Conservation (phyloP, 2,113 vertebrate species). For the Gorsachius goisagi region DNA sequence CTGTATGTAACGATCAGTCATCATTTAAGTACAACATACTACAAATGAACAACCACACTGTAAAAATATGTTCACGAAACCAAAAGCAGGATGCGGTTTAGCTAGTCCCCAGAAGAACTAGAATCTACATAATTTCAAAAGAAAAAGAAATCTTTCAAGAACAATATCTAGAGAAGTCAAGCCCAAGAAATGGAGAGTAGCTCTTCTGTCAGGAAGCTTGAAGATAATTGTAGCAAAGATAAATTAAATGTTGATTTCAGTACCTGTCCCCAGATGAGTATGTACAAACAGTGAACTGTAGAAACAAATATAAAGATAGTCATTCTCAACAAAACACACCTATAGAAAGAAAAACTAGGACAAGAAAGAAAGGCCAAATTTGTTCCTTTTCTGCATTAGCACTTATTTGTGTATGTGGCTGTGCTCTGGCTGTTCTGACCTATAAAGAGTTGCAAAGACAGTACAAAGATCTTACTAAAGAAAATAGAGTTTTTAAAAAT, state of each 20-base stretch:
- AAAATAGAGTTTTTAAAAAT: not conserved
- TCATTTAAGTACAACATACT: not conserved
- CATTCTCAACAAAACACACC: not conserved
- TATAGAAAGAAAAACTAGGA: not conserved
- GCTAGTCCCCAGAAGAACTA: not conserved
- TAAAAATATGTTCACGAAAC: not conserved
- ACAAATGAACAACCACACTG: not conserved
- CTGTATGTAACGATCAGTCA: not conserved
- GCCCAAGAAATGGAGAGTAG: not conserved
- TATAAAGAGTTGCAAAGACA: not conserved
- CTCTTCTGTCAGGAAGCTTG: not conserved
- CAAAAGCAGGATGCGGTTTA: not conserved
- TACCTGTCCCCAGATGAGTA: not conserved
- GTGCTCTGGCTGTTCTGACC: not conserved
- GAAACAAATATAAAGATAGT: not conserved
- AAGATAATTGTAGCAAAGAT: not conserved
- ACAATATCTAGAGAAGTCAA: not conserved
- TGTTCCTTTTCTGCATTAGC: not conserved
- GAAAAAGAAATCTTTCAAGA: not conserved
- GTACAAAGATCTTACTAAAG: not conserved
- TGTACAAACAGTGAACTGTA: not conserved
- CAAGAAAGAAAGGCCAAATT: not conserved
- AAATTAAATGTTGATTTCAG: not conserved
- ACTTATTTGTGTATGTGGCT: not conserved
- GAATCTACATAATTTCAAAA: not conserved